These are phyloP conservation scores for Lytechinus pictus DNA, from an alignment of 35 echinoderm and acorn worm species.

Conservation along the genomic window DNA sequence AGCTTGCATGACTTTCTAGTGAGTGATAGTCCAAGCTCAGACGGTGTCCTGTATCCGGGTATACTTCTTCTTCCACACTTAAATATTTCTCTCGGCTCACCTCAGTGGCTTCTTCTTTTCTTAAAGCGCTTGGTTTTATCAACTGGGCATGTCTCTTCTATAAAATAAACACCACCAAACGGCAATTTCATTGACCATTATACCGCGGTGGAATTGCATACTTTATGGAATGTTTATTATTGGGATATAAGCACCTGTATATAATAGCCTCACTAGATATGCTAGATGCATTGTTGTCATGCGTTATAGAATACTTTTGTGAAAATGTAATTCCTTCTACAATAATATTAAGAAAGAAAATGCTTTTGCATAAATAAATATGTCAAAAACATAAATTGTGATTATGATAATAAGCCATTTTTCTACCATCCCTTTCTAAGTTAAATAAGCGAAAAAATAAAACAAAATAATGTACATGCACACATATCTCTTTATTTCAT, in stretches of 20 bases:
- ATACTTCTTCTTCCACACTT: not conserved
- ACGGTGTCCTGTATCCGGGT: slow-evolving; percentile 15
- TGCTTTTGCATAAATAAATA: not conserved
- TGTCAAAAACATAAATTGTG: no score
- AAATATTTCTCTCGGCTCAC: not conserved
- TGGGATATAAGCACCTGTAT: not conserved
- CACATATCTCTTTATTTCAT: no score
- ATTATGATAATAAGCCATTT: no score
- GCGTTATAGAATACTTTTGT: not conserved
- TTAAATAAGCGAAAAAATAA: no score
- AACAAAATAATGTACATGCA: no score
- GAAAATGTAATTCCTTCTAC: not conserved
- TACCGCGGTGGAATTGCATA: no score
- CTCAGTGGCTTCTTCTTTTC: not conserved
- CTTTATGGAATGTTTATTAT: not conserved
- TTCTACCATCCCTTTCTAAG: no score
- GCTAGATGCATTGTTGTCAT: not conserved
- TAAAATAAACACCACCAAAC: not conserved
- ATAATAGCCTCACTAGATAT: not conserved
- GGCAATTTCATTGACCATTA: not conserved
- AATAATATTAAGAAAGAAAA: not conserved
- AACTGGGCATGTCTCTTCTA: not conserved
- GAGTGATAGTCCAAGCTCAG: slow-evolving; percentile 36
- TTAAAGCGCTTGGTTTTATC: not conserved
- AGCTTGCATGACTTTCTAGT: slow-evolving; percentile 25